A percentile compares a stretch with the other conserved stretches of the same genome.
Evolutionary conservation across 2,888 invertebrate species (phyloP).

Genomic region (Brenthis hecate): DNA sequence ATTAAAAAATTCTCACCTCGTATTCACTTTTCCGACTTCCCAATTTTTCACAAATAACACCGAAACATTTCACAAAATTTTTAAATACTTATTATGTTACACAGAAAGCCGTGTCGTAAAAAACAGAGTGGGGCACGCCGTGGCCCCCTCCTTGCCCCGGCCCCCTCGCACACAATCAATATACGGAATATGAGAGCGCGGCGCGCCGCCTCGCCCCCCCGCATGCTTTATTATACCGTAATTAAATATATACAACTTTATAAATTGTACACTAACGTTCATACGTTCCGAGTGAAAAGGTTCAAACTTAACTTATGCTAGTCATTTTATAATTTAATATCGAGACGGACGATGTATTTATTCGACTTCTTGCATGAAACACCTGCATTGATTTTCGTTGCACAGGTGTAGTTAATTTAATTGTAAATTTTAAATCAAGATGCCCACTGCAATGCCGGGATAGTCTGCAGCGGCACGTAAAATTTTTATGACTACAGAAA

Average conservation of each 20-base stretch:
- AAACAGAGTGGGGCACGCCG: conserved; percentile 83
- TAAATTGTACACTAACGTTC: conserved; percentile 68
- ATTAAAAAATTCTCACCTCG: conserved; percentile 73
- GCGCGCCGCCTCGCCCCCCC: conserved; percentile 81
- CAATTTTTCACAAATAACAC: conserved; percentile 80
- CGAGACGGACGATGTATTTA: conserved; percentile 32
- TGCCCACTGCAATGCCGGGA: conserved; percentile 22
- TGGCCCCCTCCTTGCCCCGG: conserved; percentile 80
- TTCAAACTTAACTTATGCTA: conserved; percentile 36
- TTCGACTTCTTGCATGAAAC: conserved; percentile 33
- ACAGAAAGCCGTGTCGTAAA: conserved; percentile 84
- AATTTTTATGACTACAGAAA: conserved; percentile 36
- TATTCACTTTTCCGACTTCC: conserved; percentile 73
- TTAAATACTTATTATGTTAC: conserved; percentile 82
- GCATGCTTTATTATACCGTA: conserved; percentile 82
- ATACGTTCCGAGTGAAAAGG: conserved; percentile 54
- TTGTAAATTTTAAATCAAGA: conserved; percentile 36
- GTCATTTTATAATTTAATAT: conserved; percentile 39
- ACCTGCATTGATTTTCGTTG: conserved; percentile 45
- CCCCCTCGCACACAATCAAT: conserved; percentile 83
- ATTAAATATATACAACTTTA: conserved; percentile 81
- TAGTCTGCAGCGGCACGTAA: conserved; percentile 20
- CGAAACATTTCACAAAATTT: conserved; percentile 81
- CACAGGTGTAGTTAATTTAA: conserved; percentile 40
- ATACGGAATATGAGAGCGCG: conserved; percentile 83